Percentiles rank a stretch among this genome's conserved stretches.
Evolutionary conservation across 2,113 vertebrate species (phyloP).

Genomic region (Tetrax tetrax): DNA sequence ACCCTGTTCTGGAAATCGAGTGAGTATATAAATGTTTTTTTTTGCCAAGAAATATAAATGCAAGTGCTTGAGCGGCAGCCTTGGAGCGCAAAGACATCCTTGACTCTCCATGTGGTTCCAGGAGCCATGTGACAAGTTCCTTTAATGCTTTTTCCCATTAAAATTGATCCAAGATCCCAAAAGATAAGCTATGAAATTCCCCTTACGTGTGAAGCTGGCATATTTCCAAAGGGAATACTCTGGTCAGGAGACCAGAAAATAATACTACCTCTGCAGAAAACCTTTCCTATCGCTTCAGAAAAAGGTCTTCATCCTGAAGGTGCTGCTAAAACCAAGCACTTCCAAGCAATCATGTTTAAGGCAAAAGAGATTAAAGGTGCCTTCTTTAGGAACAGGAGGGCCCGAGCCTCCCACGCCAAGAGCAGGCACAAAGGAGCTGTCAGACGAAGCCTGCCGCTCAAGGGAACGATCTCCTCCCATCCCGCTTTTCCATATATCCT

Average conservation of each 20-base stretch:
- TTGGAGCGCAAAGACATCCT: background rate
- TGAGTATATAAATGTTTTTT: background rate
- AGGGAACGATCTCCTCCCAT: background rate
- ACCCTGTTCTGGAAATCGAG: slow-evolving; percentile 47
- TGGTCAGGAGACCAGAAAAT: slow-evolving; percentile 2
- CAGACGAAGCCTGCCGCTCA: background rate
- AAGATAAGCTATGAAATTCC: slow-evolving; percentile 18
- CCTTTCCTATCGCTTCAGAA: background rate
- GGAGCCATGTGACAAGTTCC: background rate
- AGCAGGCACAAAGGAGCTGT: slow-evolving; percentile 15
- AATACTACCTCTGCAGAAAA: background rate
- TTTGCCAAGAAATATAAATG: slow-evolving; percentile 63
- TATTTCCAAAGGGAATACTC: slow-evolving; percentile 40
- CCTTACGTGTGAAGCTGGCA: background rate
- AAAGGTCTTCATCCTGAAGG: slow-evolving; percentile 47
- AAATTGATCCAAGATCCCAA: slow-evolving; percentile 8
- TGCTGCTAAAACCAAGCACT: slow-evolving; percentile 62
- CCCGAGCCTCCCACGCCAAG: background rate
- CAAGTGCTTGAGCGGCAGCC: background rate
- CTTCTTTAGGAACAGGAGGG: slow-evolving; percentile 46
- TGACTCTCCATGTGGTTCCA: slow-evolving; percentile 17
- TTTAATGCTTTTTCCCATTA: slow-evolving; percentile 21
- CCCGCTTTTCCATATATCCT: background rate
- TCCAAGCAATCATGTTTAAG: background rate
- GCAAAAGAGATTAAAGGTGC: background rate